These are phyloP conservation scores for Acromyrmex echinatior DNA, from an alignment of 1,140 invertebrate genomes.

Conservation along the genomic window DNA sequence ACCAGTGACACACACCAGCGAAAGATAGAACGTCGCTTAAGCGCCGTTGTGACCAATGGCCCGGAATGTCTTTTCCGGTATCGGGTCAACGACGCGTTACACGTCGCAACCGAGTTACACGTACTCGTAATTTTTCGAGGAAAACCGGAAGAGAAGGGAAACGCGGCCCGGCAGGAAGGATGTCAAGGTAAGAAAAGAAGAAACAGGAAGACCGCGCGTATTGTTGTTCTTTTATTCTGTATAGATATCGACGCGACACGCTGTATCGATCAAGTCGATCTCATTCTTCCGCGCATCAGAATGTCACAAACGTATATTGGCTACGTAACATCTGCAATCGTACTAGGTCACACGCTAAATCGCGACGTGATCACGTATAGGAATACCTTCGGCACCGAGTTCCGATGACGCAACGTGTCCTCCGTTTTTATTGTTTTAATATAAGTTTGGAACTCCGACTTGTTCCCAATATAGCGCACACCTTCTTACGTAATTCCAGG, in stretches of 20 bases:
- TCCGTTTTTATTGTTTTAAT: constrained; percentile 58
- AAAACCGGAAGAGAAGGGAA: not conserved
- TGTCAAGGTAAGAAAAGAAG: not conserved
- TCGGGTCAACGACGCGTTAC: constrained; percentile 76
- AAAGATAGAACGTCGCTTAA: constrained; percentile 80
- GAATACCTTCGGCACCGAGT: constrained; percentile 40
- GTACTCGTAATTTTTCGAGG: constrained; percentile 75
- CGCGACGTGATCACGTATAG: constrained; percentile 52
- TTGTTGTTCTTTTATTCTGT: not conserved
- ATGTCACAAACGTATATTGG: constrained; percentile 46
- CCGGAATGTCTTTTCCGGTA: constrained; percentile 78
- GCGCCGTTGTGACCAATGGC: constrained; percentile 77
- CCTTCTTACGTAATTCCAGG: constrained; percentile 9
- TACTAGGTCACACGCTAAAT: constrained; percentile 57
- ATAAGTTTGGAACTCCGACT: constrained; percentile 38
- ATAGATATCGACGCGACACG: not conserved
- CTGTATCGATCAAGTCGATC: constrained; percentile 48
- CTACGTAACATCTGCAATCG: constrained; percentile 56
- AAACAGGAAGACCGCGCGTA: constrained; percentile 6
- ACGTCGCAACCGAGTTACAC: constrained; percentile 66
- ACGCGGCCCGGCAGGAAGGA: not conserved
- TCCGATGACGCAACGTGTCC: constrained; percentile 46
- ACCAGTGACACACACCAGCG: constrained; percentile 67
- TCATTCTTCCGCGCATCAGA: constrained; percentile 10
- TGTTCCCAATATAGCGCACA: constrained; percentile 13